Evolutionary conservation across 2,113 vertebrate species (phyloP).

Genomic region (Dicrurus megarhynchus): DNA sequence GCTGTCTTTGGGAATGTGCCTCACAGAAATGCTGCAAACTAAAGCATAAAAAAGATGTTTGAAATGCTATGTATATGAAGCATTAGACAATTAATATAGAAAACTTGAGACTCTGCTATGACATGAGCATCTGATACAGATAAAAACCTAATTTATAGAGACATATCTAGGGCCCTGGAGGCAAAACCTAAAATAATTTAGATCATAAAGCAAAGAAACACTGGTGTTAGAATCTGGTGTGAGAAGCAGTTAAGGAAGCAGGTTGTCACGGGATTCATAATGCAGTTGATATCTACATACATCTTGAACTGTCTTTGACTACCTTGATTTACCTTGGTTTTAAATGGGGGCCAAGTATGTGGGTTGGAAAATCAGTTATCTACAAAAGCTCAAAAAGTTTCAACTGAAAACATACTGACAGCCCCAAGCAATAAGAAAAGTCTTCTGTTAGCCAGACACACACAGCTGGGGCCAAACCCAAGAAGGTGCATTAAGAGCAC

Average conservation of each 20-base stretch:
- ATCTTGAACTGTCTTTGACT: neutral
- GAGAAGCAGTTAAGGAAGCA: neutral
- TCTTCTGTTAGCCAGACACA: neutral
- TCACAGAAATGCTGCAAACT: conserved; percentile 22
- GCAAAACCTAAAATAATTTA: neutral
- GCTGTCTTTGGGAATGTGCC: neutral
- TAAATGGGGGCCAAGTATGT: neutral
- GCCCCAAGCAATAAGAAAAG: neutral
- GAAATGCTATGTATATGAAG: neutral
- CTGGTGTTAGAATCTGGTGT: neutral
- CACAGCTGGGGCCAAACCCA: neutral
- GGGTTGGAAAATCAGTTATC: neutral
- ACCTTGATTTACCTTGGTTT: neutral
- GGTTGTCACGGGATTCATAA: neutral
- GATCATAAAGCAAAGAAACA: conserved; percentile 7
- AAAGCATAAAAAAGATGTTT: conserved; percentile 2
- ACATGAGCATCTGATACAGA: neutral
- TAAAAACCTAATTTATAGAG: conserved; percentile 5
- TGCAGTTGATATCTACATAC: neutral
- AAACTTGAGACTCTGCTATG: neutral
- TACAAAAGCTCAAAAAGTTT: neutral
- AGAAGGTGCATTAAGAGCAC: neutral
- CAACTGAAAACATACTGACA: neutral
- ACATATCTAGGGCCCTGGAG: neutral
- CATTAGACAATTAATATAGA: conserved; percentile 9